phyloP scores from a whole-genome alignment of 2,888 invertebrate species.

The Odontocolon sp. region DNA sequence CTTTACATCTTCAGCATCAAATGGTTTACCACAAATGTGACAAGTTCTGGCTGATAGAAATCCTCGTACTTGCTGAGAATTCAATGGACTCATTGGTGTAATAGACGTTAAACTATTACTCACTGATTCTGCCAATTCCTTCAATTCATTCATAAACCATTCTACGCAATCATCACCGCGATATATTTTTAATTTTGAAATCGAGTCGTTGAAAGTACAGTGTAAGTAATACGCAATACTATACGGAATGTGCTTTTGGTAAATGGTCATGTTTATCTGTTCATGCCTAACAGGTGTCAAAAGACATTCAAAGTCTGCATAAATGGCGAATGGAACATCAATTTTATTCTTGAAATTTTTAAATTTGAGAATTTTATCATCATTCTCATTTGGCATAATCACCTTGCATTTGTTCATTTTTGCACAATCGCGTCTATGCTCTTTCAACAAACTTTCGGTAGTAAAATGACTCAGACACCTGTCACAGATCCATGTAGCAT shows the following conservation, averaged over 20 bases:
- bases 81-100: constrained; percentile 30
- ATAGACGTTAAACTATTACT: constrained; percentile 1
- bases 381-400: constrained; percentile 2
- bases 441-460: neutral
- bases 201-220: constrained; percentile 20
- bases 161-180: constrained; percentile 47
- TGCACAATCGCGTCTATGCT: constrained; percentile 23
- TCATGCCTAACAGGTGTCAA: too few species aligned
- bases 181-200: constrained; percentile 39
- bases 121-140: constrained; percentile 14
- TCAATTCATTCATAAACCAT: constrained; percentile 50
- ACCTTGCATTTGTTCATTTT: constrained; percentile 8
- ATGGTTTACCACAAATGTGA: too few species aligned
- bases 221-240: constrained; percentile 40
- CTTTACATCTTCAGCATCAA: too few species aligned
- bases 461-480: constrained; percentile 3
- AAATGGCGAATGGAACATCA: neutral
- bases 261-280: too few species aligned
- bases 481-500: neutral
- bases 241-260: constrained; percentile 46
- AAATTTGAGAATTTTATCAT: neutral
- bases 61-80: too few species aligned
- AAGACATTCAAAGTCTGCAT: constrained; percentile 17
- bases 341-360: constrained; percentile 22
- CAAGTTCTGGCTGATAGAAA: too few species aligned